Percentiles rank a stretch among this genome's conserved stretches.
phyloP scores from a whole-genome alignment of 1,140 invertebrate species.

The Drosophila trapezifrons region DNA sequence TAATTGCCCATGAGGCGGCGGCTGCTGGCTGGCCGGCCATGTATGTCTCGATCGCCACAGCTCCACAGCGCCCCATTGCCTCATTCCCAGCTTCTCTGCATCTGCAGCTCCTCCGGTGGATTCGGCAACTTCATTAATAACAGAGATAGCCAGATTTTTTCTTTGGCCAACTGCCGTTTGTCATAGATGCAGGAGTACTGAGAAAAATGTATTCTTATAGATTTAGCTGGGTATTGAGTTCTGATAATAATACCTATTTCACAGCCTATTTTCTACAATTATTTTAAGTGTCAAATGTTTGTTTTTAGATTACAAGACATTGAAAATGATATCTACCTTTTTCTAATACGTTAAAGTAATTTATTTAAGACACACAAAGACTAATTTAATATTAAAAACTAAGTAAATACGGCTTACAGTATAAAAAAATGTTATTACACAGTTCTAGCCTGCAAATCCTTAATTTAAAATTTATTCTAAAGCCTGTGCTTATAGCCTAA shows the following conservation, averaged over 20 bases:
- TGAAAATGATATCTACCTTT: not conserved
- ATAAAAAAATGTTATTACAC: not conserved
- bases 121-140: conserved; percentile 79
- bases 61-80: not conserved
- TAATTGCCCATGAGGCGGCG: conserved; percentile 70
- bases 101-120: conserved; percentile 1
- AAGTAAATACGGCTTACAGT: not conserved
- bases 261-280: not conserved
- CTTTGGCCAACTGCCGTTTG: conserved; percentile 49
- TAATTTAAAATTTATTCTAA: not conserved
- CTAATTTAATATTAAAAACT: not conserved
- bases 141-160: conserved; percentile 27
- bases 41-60: conserved; percentile 5
- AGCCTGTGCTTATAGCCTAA: not conserved
- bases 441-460: not conserved
- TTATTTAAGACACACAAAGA: not conserved
- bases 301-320: no score
- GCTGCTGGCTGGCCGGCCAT: not conserved
- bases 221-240: no score
- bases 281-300: not conserved
- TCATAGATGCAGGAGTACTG: conserved; percentile 56
- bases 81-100: not conserved
- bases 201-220: no score
- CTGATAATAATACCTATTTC: no score
- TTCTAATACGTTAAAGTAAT: not conserved